A percentile compares a stretch with the other conserved stretches of the same genome.
phyloP scores from a whole-genome alignment of 2,113 vertebrate species.

The Silurus glanis region DNA sequence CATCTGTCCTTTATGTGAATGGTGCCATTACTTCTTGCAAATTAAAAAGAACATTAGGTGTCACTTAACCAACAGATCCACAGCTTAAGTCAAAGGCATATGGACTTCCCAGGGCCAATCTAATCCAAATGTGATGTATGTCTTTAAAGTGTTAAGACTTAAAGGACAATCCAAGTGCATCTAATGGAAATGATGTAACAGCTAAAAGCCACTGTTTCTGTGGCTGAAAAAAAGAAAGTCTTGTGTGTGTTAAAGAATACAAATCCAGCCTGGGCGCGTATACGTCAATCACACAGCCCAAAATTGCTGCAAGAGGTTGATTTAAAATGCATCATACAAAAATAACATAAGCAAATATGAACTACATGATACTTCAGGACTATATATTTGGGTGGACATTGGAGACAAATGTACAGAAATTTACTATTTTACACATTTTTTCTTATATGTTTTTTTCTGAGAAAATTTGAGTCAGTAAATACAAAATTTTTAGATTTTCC shows the following conservation, averaged over 20 bases:
- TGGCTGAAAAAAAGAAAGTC: not conserved
- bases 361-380: not conserved
- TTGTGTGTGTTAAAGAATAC: not conserved
- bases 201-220: not conserved
- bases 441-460: not conserved
- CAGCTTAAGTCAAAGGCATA: slow-evolving; percentile 9
- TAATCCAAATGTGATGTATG: not conserved
- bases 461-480: not conserved
- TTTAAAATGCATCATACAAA: not conserved
- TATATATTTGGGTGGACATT: not conserved
- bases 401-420: not conserved
- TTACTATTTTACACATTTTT: not conserved
- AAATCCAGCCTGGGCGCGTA: not conserved
- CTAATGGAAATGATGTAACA: not conserved
- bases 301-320: not conserved
- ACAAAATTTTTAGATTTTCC: not conserved
- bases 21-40: slow-evolving; percentile 21
- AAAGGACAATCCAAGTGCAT: not conserved
- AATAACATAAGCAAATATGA: not conserved
- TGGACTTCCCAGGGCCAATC: not conserved
- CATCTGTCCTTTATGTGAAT: slow-evolving; percentile 7
- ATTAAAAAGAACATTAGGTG: not conserved
- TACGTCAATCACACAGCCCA: not conserved
- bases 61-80: not conserved
- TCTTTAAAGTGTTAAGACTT: not conserved